Percentiles rank a stretch among this genome's conserved stretches.
Evolutionary conservation across 2,888 invertebrate species (phyloP).

Genomic region (Caenorhabditis uteleia): DNA sequence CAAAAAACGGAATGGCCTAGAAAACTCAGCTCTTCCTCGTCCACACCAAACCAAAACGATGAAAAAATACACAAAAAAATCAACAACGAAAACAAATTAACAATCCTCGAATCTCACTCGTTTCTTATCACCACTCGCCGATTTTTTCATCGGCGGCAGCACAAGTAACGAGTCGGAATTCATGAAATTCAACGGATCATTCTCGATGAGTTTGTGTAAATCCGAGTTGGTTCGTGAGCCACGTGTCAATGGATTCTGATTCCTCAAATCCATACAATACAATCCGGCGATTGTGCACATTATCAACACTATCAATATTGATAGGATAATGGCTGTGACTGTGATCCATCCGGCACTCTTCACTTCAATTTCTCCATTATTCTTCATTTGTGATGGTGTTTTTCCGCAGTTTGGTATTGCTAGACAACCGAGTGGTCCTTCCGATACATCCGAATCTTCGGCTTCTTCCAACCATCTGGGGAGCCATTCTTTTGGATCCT

Average conservation of each 20-base stretch:
- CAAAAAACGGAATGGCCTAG: too few species aligned
- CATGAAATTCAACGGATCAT: slow-evolving; percentile 26
- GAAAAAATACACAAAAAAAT: not conserved
- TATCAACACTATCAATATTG: slow-evolving; percentile 58
- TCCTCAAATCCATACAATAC: slow-evolving; percentile 61
- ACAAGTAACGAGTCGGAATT: slow-evolving; percentile 19
- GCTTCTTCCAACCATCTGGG: slow-evolving; percentile 57
- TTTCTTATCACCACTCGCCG: slow-evolving; percentile 13
- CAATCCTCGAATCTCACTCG: slow-evolving; percentile 23
- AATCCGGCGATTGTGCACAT: slow-evolving; percentile 60
- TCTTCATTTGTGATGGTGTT: too few species aligned
- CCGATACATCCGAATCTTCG: slow-evolving; percentile 53
- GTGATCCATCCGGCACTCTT: slow-evolving; percentile 61
- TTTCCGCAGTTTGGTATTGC: slow-evolving; percentile 35
- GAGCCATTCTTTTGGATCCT: slow-evolving; percentile 59
- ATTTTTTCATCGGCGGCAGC: slow-evolving; percentile 17
- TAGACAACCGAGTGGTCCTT: slow-evolving; percentile 48
- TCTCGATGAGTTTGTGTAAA: slow-evolving; percentile 44
- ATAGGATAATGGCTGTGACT: slow-evolving; percentile 61
- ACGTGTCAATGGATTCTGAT: slow-evolving; percentile 31
- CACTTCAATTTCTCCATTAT: slow-evolving; percentile 19
- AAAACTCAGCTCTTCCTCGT: too few species aligned
- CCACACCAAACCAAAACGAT: not conserved
- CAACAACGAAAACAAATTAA: not conserved
- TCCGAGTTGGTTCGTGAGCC: slow-evolving; percentile 39